These are phyloP conservation scores for Thamnophis elegans DNA, from an alignment of 2,797 vertebrate species.

Conservation along the genomic window DNA sequence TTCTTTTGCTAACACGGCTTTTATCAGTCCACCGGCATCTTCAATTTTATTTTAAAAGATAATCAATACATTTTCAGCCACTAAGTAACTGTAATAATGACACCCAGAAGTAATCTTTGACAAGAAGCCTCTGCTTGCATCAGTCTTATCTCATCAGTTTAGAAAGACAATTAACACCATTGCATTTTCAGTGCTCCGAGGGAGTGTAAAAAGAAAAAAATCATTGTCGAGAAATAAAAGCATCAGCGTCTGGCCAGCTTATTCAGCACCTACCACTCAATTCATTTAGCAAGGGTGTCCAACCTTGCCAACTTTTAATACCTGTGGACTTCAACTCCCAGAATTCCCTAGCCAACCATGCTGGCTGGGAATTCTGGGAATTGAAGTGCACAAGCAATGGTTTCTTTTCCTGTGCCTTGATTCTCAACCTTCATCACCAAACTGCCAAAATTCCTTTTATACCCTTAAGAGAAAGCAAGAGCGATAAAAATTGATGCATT, in stretches of 20 bases:
- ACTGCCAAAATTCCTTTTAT: neutral
- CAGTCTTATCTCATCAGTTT: slow-evolving; percentile 18
- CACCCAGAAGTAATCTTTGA: neutral
- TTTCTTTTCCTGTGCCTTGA: neutral
- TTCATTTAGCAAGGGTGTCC: neutral
- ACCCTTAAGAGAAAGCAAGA: neutral
- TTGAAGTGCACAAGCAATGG: neutral
- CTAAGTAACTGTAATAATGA: slow-evolving; percentile 15
- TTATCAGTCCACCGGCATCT: neutral
- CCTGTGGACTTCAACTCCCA: neutral
- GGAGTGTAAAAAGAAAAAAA: slow-evolving; percentile 6
- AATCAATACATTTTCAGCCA: slow-evolving; percentile 17
- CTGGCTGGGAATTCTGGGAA: no score
- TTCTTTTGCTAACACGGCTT: neutral
- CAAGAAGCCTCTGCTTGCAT: neutral
- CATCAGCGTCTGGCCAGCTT: neutral
- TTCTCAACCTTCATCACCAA: neutral
- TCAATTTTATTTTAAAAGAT: neutral
- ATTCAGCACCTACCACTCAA: neutral
- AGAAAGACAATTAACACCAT: slow-evolving; percentile 25
- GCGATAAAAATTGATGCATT: neutral
- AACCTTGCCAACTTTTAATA: neutral
- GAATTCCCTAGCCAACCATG: neutral
- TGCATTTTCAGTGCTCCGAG: neutral
- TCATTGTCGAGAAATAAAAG: slow-evolving; percentile 19